phyloP scores from a whole-genome alignment of 2,888 invertebrate species.

The Cosmopolites sordidus region DNA sequence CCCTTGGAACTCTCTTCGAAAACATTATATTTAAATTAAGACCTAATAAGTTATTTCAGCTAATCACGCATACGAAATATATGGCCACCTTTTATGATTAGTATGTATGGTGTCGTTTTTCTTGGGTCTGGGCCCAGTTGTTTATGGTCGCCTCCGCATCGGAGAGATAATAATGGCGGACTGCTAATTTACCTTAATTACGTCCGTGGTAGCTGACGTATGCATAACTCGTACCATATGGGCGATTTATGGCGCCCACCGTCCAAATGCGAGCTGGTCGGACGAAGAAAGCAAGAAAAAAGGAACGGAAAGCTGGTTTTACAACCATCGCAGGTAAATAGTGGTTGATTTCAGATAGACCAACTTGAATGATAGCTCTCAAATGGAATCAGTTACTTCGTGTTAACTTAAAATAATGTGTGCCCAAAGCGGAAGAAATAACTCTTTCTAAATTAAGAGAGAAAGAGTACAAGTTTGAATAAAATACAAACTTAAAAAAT shows the following conservation, averaged over 20 bases:
- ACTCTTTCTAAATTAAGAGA: too few species aligned
- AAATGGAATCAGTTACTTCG: too few species aligned
- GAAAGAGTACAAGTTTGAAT: too few species aligned
- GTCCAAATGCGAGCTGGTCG: background rate
- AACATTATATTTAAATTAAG: background rate
- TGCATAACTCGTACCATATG: conserved; percentile 28
- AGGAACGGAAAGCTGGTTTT: background rate
- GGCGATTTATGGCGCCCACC: conserved; percentile 21
- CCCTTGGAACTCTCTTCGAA: too few species aligned
- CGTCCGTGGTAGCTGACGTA: conserved; percentile 25
- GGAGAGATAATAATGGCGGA: conserved; percentile 25
- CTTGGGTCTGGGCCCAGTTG: conserved; percentile 12
- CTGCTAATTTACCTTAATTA: conserved; percentile 28
- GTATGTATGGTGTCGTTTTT: conserved; percentile 23
- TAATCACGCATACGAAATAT: conserved; percentile 5
- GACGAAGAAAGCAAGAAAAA: background rate
- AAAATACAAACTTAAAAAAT: too few species aligned
- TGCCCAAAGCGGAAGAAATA: too few species aligned
- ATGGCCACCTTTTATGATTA: conserved; percentile 6
- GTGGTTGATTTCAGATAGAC: too few species aligned
- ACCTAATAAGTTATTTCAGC: conserved; percentile 3
- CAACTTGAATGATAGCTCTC: too few species aligned
- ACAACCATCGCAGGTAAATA: too few species aligned
- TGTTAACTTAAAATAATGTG: too few species aligned
- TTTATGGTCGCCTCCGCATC: conserved; percentile 26